phyloP scores from a whole-genome alignment of 2,888 invertebrate species.

The Drosophila differens region DNA sequence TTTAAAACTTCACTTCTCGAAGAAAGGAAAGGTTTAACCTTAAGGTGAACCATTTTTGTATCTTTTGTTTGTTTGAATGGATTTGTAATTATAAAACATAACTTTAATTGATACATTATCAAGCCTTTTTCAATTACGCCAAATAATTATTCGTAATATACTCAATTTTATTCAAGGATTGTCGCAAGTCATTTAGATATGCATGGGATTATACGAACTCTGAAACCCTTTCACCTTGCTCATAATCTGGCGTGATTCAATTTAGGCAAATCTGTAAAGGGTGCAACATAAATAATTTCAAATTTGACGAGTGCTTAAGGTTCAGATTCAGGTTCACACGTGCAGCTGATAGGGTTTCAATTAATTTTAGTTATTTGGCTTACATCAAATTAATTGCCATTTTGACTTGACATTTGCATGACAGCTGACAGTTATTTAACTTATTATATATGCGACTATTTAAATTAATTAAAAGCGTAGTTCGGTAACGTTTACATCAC shows the following conservation, averaged over 20 bases:
- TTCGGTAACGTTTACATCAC: too few species aligned
- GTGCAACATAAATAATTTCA: background rate
- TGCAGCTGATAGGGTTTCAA: background rate
- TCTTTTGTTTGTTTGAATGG: background rate
- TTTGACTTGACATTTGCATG: background rate
- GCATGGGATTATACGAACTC: background rate
- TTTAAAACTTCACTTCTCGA: background rate
- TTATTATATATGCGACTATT: background rate
- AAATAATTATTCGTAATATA: background rate
- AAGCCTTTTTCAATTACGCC: background rate
- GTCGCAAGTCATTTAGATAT: background rate
- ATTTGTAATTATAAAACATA: background rate
- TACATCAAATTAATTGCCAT: background rate
- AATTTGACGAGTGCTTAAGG: background rate
- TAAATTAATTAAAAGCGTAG: too few species aligned
- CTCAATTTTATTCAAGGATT: background rate
- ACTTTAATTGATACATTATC: background rate
- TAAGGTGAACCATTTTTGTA: background rate
- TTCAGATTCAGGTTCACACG: background rate
- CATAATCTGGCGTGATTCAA: background rate
- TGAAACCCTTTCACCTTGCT: background rate
- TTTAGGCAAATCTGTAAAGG: background rate
- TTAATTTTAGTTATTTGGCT: background rate
- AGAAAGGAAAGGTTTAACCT: too few species aligned
- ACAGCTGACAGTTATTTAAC: background rate